These are phyloP conservation scores for Acanthochromis polyacanthus DNA, from an alignment of 2,113 vertebrate genomes.

Conservation along the genomic window DNA sequence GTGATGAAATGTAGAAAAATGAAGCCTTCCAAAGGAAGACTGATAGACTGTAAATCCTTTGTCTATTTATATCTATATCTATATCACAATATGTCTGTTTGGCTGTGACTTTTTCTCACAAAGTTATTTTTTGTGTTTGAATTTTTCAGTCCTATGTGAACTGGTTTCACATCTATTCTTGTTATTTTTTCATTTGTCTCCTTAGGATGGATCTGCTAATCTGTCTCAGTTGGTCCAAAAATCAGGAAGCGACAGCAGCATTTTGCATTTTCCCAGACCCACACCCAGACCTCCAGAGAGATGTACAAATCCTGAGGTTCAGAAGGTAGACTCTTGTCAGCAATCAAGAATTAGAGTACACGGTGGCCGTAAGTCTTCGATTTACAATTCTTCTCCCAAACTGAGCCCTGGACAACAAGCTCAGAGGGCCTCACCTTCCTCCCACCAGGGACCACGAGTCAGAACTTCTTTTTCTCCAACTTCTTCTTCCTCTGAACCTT, in stretches of 20 bases:
- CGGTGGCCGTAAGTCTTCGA: conserved; percentile 28
- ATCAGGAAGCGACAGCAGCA: conserved; percentile 45
- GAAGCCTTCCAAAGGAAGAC: background rate
- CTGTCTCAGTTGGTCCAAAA: conserved; percentile 44
- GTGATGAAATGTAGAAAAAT: background rate
- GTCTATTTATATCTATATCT: background rate
- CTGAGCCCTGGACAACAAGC: conserved; percentile 23
- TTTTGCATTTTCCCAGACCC: conserved; percentile 46
- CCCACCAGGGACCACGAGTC: background rate
- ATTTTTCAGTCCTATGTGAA: background rate
- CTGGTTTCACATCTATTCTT: background rate
- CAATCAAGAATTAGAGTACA: conserved; percentile 26
- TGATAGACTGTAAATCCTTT: background rate
- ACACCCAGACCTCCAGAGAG: conserved; percentile 59
- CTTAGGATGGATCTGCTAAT: conserved; percentile 34
- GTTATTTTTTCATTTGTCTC: conserved; percentile 37
- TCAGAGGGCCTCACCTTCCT: conserved; percentile 18
- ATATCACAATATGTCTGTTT: background rate
- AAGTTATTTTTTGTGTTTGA: too few species aligned
- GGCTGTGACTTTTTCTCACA: background rate
- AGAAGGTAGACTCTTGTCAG: conserved; percentile 37
- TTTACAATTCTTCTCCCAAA: conserved; percentile 17
- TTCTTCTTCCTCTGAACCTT: conserved; percentile 39
- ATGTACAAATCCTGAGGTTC: conserved; percentile 16
- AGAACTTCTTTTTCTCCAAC: conserved; percentile 45